Conservation (phyloP, 2,113 vertebrate genomes). For the Chiloscyllium plagiosum region DNA sequence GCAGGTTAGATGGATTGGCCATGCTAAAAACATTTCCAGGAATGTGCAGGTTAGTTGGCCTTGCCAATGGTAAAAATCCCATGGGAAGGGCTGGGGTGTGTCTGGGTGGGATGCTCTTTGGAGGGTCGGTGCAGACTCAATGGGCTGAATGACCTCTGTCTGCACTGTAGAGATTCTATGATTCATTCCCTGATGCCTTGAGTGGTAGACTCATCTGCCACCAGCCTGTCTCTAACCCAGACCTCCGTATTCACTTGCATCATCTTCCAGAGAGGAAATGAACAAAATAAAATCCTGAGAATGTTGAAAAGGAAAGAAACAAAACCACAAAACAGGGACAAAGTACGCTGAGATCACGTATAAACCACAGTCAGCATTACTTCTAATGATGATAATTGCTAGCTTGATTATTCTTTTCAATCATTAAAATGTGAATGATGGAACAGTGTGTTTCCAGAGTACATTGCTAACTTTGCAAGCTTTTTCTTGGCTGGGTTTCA, state of each 20-base stretch:
- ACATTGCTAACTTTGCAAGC: neutral
- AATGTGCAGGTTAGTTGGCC: no score
- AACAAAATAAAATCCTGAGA: neutral
- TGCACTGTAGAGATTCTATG: no score
- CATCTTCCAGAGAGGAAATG: neutral
- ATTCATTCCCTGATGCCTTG: neutral
- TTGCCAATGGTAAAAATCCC: no score
- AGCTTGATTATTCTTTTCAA: neutral
- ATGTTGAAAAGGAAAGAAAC: neutral
- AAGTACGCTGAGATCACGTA: neutral
- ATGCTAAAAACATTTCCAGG: no score
- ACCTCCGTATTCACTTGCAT: neutral
- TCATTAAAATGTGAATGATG: neutral
- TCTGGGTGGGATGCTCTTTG: no score
- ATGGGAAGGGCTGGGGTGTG: no score
- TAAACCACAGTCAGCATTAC: neutral
- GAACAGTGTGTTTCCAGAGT: neutral
- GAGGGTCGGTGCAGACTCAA: no score
- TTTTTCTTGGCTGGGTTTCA: neutral
- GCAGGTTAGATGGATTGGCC: no score
- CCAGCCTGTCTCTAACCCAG: neutral
- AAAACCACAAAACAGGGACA: neutral
- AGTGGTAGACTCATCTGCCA: neutral
- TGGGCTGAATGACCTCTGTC: no score
- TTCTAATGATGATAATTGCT: constrained; percentile 3